Conservation (phyloP, 2,888 invertebrate genomes). For the Cyaniris semiargus region DNA sequence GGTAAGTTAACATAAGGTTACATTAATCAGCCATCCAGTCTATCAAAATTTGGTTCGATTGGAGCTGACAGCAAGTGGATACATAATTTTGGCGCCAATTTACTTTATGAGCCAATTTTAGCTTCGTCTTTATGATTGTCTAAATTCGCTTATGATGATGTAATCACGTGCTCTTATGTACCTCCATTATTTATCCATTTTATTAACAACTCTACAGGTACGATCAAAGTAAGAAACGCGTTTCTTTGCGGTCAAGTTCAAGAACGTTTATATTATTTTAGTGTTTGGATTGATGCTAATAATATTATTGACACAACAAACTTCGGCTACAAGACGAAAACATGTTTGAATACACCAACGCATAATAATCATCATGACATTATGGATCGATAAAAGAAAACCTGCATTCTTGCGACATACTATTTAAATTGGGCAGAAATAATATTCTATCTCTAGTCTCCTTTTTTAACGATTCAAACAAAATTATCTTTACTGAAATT, state of each 20-base stretch:
- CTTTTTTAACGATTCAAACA: neutral
- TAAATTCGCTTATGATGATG: conserved; percentile 56
- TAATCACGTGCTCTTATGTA: conserved; percentile 53
- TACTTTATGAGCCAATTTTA: conserved; percentile 18
- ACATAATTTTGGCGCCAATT: conserved; percentile 20
- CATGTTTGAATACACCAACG: neutral
- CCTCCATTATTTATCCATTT: conserved; percentile 61
- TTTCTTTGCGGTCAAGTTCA: conserved; percentile 68
- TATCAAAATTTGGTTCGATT: conserved; percentile 6
- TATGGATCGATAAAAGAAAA: neutral
- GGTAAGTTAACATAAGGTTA: neutral
- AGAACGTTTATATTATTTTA: conserved; percentile 41
- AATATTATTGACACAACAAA: conserved; percentile 6
- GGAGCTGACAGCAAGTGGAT: neutral
- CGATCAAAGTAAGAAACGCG: conserved; percentile 14
- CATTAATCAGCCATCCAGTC: neutral
- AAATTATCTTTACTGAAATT: no score
- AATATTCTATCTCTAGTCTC: neutral
- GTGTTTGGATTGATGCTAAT: neutral
- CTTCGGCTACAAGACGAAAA: neutral
- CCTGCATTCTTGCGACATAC: no score
- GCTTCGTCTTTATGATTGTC: conserved; percentile 1
- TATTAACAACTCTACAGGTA: conserved; percentile 51
- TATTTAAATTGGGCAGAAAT: no score
- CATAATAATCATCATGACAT: neutral